Evolutionary conservation across 2,113 vertebrate genomes (phyloP).

Genomic region (Prietella phreatophila): DNA sequence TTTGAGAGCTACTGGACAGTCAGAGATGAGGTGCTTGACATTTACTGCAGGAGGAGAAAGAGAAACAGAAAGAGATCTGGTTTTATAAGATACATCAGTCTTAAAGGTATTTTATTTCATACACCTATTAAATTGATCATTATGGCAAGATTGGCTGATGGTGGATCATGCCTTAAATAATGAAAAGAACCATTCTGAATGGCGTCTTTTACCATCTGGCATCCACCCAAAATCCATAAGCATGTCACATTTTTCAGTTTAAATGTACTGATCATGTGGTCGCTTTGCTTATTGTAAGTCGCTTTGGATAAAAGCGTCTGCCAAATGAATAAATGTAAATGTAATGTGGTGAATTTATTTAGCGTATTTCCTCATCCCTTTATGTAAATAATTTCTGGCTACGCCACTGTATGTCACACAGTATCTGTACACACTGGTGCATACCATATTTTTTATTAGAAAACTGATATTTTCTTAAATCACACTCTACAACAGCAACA

Average conservation of each 20-base stretch:
- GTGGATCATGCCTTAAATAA: neutral
- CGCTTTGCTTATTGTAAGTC: no score
- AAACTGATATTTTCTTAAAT: neutral
- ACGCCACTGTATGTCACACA: neutral
- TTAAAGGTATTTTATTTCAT: neutral
- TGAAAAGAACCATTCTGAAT: neutral
- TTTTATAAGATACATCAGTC: neutral
- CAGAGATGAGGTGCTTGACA: neutral
- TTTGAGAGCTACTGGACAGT: no score
- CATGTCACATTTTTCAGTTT: neutral
- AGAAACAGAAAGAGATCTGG: neutral
- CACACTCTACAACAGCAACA: neutral
- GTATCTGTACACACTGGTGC: neutral
- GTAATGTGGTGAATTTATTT: neutral
- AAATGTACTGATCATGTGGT: neutral
- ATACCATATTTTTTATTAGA: neutral
- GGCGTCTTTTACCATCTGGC: neutral
- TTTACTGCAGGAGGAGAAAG: neutral
- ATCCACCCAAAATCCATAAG: neutral
- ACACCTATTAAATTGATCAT: neutral
- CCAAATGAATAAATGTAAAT: no score
- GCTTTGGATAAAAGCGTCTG: no score
- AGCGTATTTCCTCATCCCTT: conserved; percentile 7
- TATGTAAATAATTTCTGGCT: neutral
- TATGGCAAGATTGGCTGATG: neutral